Evolutionary conservation across 2,888 invertebrate species (phyloP).

Genomic region (Eristalis arbustorum): DNA sequence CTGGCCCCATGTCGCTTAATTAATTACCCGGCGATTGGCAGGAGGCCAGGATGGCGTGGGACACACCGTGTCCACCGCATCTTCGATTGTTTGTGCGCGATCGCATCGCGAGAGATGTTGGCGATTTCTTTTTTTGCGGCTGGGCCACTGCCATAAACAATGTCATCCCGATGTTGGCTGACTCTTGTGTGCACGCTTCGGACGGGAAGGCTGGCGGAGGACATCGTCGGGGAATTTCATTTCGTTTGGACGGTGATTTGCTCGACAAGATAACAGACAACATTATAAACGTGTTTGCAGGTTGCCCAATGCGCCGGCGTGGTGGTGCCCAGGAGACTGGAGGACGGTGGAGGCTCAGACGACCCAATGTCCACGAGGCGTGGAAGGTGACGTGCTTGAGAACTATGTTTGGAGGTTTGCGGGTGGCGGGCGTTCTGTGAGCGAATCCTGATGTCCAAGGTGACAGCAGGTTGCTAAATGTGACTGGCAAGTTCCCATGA

Average conservation of each 20-base stretch:
- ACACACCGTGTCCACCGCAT: slow-evolving; percentile 60
- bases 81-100: slow-evolving; percentile 63
- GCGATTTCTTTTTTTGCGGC: slow-evolving; percentile 13
- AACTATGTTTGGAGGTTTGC: too few species aligned
- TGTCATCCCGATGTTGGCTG: slow-evolving; percentile 58
- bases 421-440: too few species aligned
- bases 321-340: too few species aligned
- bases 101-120: slow-evolving; percentile 61
- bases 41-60: slow-evolving; percentile 69
- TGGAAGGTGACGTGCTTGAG: too few species aligned
- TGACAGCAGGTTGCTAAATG: too few species aligned
- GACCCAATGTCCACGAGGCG: too few species aligned
- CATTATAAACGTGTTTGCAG: slow-evolving; percentile 59
- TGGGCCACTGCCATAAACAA: slow-evolving; percentile 47
- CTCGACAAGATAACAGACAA: slow-evolving; percentile 65
- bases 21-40: slow-evolving; percentile 68
- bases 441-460: too few species aligned
- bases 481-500: too few species aligned
- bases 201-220: not conserved
- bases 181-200: slow-evolving; percentile 53
- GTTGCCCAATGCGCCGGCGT: slow-evolving; percentile 5
- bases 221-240: slow-evolving; percentile 57
- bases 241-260: slow-evolving; percentile 65
- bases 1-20: slow-evolving; percentile 70
- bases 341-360: too few species aligned